A percentile compares a stretch with the other conserved stretches of the same genome.
phyloP scores from a whole-genome alignment of 2,888 invertebrate genomes.

The Chaetogeoica ovagalla region DNA sequence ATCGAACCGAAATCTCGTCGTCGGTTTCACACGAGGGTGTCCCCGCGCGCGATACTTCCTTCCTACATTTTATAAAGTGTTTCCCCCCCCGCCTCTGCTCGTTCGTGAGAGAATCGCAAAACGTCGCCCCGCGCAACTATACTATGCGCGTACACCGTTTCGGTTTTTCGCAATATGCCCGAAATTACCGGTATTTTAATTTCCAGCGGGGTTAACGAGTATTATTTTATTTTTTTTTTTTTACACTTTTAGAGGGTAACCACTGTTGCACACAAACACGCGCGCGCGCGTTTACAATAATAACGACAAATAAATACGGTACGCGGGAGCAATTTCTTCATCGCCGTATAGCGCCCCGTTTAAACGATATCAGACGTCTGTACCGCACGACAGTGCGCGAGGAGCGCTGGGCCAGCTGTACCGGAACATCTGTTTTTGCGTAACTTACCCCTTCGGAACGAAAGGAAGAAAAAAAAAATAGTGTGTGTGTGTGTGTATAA shows the following conservation, averaged over 20 bases:
- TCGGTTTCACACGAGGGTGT: slow-evolving; percentile 25
- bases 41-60: background rate
- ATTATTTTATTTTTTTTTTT: slow-evolving; percentile 6
- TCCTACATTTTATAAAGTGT: too few species aligned
- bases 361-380: slow-evolving; percentile 1
- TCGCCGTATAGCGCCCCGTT: slow-evolving; percentile 20
- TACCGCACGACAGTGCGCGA: background rate
- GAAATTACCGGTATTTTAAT: background rate
- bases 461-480: background rate
- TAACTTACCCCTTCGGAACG: slow-evolving; percentile 52
- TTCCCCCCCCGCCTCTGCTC: too few species aligned
- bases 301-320: slow-evolving; percentile 18
- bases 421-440: slow-evolving; percentile 53
- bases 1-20: slow-evolving; percentile 31
- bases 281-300: background rate
- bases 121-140: too few species aligned
- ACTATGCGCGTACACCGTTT: too few species aligned
- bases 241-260: slow-evolving; percentile 11
- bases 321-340: slow-evolving; percentile 44
- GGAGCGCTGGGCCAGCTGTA: slow-evolving; percentile 38
- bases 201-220: slow-evolving; percentile 23
- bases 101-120: slow-evolving; percentile 18
- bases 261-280: background rate
- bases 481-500: too few species aligned
- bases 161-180: slow-evolving; percentile 33